Base-by-base conservation (phyloP, 2,797 vertebrate genomes). In the Prionace glauca region DNA sequence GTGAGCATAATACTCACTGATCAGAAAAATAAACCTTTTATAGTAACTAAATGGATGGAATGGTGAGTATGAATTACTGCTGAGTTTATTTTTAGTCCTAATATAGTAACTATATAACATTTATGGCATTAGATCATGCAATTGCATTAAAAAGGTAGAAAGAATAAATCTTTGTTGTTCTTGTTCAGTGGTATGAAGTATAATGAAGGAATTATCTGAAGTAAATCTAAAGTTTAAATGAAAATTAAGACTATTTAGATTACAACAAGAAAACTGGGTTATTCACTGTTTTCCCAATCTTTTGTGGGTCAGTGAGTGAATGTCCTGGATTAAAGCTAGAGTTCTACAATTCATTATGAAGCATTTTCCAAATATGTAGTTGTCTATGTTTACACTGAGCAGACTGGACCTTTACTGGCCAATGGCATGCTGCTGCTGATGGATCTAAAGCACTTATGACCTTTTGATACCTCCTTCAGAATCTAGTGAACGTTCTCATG, bases 21-120 rank as follows among this genome's bases (percentile, higher is more conserved):
- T 87, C 84, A 50, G 84, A 87, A 56, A 45, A 87, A 87, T 41
- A 41, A 41, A 11, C 36, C 79, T 84, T 84, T 88, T 88, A 32
- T 88, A 56, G 26, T 56, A 60, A 32, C 86, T 50, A 60, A 88
- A 60, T 88, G 86, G 36, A 84, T 84, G 36, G 36, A 84, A 84
- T 84, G 81, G 86, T 88, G 86, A 88, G 86, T 88, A 56, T 56
- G 50, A 88, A 56, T 88, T 56, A 88, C 24, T 84, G 81, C 50
- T 88, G 86, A 56, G 18, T 86, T 86, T 22, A 36, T 22, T 87
- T 7, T 87, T 50, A 26, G 45, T 29, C 1, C 45, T 50, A 87
- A 87, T 1, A 56, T 24, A 56, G 24, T 56, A 84, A 81, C 10
- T 56, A 81, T 84, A 20, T 7, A 9, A 41, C 7, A 22, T 45